Base-by-base conservation (phyloP, 2,113 vertebrate species). In the Brachypteracias leptosomus region DNA sequence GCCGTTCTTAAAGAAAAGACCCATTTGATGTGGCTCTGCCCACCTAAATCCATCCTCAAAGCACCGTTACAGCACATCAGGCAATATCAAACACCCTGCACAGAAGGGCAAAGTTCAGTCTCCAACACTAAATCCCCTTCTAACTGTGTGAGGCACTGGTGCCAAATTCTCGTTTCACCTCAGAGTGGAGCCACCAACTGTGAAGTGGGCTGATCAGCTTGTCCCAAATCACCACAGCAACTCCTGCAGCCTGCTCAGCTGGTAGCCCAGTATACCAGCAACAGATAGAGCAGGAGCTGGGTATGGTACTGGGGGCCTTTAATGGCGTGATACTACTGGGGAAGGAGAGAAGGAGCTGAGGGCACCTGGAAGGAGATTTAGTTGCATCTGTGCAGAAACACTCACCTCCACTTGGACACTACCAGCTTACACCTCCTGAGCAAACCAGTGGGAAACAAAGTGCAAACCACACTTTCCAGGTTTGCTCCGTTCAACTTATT, bases 101-200 rank as follows among this genome's bases (percentile, higher is more conserved):
- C 19, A 20, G 46, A 57, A 29, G 28, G 47, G 35, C 7, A 40
- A 66, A 93, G 42, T 24, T 67, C 25, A 52, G 17, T 18, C 35
- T 55, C 46, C 40, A 35, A 13, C 51, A 47, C 14, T 3, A 46
- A 29, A 46, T 26, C 40, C 11, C 24, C 20, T 67, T 61, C 57
- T 11, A 21, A 13, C 0, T 0, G 24, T 38, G 63, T 4, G 18
- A 61, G 52, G 54, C 36, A 11, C 14, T 0, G 0, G 35, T 2
- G 7, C 35, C 29, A 76, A 47, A 16, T 3, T 1, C 4, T 17
- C 25, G 2, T 9, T 63, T 13, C 42, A 14, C 7, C 46, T 6
- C 36, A 2, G 31, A 46, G 31, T n/a, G 1, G 28, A 77, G 44
- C 21, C 52, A 38, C 19, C 3, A 2, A 4, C 31, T 19, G 29